Conservation (phyloP, 2,888 invertebrate genomes). For the Hoplodrina blanda region DNA sequence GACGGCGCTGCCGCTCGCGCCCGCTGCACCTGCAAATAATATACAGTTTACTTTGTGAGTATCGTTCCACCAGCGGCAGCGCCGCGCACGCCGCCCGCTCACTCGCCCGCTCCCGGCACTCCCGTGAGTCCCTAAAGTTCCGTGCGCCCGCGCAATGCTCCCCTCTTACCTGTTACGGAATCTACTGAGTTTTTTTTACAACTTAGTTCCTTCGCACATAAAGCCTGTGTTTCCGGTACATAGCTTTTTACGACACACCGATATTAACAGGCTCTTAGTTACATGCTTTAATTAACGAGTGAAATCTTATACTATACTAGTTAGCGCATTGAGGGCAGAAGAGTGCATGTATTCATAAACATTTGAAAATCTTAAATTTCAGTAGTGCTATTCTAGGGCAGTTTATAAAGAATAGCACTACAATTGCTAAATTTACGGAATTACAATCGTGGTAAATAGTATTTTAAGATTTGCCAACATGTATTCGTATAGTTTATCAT, state of each 20-base stretch:
- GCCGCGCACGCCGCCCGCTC: slow-evolving; percentile 19
- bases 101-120: slow-evolving; percentile 14
- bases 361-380: neutral
- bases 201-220: slow-evolving; percentile 51
- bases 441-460: slow-evolving; percentile 3
- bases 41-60: slow-evolving; percentile 53
- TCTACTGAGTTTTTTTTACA: slow-evolving; percentile 52
- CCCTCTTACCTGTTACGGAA: slow-evolving; percentile 56
- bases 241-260: slow-evolving; percentile 35
- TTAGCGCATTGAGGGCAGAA: neutral
- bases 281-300: slow-evolving; percentile 21
- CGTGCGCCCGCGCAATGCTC: slow-evolving; percentile 41
- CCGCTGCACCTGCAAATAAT: slow-evolving; percentile 80
- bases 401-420: no score
- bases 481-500: neutral
- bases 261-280: slow-evolving; percentile 30
- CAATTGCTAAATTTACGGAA: neutral
- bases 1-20: slow-evolving; percentile 79
- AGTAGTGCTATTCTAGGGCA: neutral
- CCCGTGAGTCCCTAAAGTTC: slow-evolving; percentile 8
- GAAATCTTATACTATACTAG: neutral
- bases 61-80: slow-evolving; percentile 45
- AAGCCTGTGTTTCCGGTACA: slow-evolving; percentile 50
- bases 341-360: neutral
- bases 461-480: neutral